A percentile compares a stretch with the other conserved stretches of the same genome.
These are phyloP conservation scores for Poecilia picta DNA, from an alignment of 2,797 vertebrate species.

Conservation along the genomic window DNA sequence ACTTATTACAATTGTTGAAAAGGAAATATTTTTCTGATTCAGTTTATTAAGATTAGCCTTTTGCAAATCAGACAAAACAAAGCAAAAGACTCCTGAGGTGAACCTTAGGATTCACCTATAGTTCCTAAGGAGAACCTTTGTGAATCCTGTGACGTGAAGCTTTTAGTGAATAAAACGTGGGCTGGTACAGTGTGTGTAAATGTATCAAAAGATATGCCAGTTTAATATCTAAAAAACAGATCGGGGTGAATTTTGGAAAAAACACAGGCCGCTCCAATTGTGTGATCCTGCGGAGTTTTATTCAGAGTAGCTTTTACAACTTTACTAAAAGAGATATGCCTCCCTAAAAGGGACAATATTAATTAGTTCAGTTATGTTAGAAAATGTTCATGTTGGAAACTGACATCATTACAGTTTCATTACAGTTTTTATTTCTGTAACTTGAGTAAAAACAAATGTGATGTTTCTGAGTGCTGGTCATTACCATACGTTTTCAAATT, in stretches of 20 bases:
- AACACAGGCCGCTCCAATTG: neutral
- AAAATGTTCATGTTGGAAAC: neutral
- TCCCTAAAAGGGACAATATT: neutral
- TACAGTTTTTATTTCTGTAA: constrained; percentile 17
- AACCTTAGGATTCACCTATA: no score
- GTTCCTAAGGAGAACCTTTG: no score
- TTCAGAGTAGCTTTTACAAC: neutral
- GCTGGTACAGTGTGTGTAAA: neutral
- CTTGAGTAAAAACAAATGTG: neutral
- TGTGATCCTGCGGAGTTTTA: neutral
- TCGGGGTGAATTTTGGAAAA: no score
- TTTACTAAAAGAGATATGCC: neutral
- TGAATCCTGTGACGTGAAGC: neutral
- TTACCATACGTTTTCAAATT: neutral
- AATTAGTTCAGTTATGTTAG: neutral
- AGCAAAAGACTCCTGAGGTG: no score
- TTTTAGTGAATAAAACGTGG: neutral
- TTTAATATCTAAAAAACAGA: no score
- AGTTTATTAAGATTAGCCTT: no score
- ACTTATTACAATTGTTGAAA: neutral
- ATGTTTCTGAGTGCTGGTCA: constrained; percentile 27
- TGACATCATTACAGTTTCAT: neutral
- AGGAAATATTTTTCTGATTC: neutral
- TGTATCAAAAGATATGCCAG: neutral
- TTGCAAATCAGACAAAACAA: no score